phyloP scores from a whole-genome alignment of 2,113 vertebrate genomes.

The Sceloporus undulatus region DNA sequence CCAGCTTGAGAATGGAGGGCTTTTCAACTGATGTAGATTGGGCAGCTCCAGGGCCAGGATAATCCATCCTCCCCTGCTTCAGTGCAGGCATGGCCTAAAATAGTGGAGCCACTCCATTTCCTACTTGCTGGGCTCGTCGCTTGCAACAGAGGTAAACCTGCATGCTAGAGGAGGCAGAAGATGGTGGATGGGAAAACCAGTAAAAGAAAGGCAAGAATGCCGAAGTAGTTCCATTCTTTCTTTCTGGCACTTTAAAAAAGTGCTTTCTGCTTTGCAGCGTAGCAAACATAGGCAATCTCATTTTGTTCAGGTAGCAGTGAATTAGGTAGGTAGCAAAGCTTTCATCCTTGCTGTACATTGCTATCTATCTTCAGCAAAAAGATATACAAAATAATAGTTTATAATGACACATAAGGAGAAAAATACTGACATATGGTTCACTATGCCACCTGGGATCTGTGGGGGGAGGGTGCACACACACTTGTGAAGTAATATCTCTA shows the following conservation, averaged over 20 bases:
- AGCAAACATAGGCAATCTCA: neutral
- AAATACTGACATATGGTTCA: neutral
- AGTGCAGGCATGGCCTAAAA: too few relatives aligned
- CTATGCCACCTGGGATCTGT: constrained; percentile 30
- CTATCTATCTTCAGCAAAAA: neutral
- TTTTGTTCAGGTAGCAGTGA: neutral
- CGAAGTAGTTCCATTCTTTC: neutral
- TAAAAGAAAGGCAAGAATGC: too few relatives aligned
- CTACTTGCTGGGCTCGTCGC: neutral
- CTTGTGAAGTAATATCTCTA: constrained; percentile 36
- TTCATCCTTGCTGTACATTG: neutral
- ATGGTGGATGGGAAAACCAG: neutral
- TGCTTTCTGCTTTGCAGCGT: neutral
- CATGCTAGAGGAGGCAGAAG: too few relatives aligned
- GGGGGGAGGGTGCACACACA: neutral
- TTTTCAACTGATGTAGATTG: too few relatives aligned
- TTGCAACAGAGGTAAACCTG: neutral
- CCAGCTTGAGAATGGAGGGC: too few relatives aligned
- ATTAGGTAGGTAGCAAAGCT: neutral
- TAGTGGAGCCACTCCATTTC: neutral
- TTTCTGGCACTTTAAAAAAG: neutral
- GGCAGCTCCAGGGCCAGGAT: too few relatives aligned
- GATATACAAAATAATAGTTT: neutral
- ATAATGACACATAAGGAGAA: constrained; percentile 8
- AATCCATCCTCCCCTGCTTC: too few relatives aligned